Base-by-base conservation (phyloP, 2,113 vertebrate genomes). In the Ramphastos sulfuratus region DNA sequence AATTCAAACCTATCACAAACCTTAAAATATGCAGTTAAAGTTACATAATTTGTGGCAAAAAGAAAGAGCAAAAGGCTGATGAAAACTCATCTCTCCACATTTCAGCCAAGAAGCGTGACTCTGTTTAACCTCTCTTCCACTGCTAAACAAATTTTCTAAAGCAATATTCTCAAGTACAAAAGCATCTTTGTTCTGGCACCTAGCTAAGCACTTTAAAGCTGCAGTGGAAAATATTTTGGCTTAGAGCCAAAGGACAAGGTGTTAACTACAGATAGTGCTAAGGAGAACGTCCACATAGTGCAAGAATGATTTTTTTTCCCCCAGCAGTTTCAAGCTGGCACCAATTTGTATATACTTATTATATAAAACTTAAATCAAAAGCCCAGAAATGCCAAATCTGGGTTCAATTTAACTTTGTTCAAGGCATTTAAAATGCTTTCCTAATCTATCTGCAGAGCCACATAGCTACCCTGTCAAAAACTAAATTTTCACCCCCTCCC, bases 141-240 rank as follows among this genome's bases (percentile, higher is more conserved):
- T 27, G 79, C 75, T 94, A 55, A 93, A 94, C 96, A 96, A 96
- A 80, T 90, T 95, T 93, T 96, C 96, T 80, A 93, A 92, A 96
- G 95, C 94, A 95, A 90, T 87, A 86, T 60, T 83, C 78, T 86
- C 8, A 4, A 72, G 74, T 14, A 98, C 97, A 98, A 97, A 97
- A 94, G 93, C 90, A 97, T 92, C 96, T 97, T 97, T 98, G 98
- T 98, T 96, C 97, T 86, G 85, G 93, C 96, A 97, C 94, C 95
- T 65, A 97, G 91, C 97, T 98, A 98, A 98, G 97, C 98, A 97
- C 96, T 97, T 97, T 97, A 97, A 95, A 97, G 94, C 90, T 92
- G 89, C 48, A 55, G 95, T 39, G 1, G 95, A 97, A 98, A 97
- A 96, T 97, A 95, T 91, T 95, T 94, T 95, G 97, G 96, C 96